Evolutionary conservation across 2,113 vertebrate genomes (phyloP).

Genomic region (Scomber scombrus): DNA sequence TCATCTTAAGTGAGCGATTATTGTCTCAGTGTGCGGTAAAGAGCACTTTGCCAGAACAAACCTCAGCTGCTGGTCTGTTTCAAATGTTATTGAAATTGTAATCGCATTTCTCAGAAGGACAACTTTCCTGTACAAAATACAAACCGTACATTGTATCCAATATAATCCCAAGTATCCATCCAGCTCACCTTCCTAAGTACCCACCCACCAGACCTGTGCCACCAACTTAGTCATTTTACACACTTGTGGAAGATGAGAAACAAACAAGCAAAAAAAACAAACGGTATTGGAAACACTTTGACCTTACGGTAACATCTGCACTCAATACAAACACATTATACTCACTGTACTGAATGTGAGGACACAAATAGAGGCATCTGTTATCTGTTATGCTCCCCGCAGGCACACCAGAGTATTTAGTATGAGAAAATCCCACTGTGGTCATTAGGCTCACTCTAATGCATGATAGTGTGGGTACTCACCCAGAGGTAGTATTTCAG

Average conservation of each 20-base stretch:
- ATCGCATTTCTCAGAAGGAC: constrained; percentile 43
- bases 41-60: constrained; percentile 18
- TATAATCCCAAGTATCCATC: too few relatives aligned
- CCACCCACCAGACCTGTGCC: too few relatives aligned
- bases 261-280: too few relatives aligned
- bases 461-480: constrained; percentile 45
- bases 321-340: constrained; percentile 7
- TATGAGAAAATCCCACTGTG: constrained; percentile 28
- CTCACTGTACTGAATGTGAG: neutral
- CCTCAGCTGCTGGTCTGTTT: constrained; percentile 22
- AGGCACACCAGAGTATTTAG: constrained; percentile 13
- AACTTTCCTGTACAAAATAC: constrained; percentile 33
- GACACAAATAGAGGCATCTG: constrained; percentile 48
- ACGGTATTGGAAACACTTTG: neutral
- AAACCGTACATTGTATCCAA: too few relatives aligned
- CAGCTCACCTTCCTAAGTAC: too few relatives aligned
- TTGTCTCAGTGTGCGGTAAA: constrained; percentile 17
- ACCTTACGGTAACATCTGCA: constrained; percentile 20
- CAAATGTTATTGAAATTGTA: constrained; percentile 29
- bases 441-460: constrained; percentile 9
- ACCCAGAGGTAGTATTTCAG: constrained; percentile 65
- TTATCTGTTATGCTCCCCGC: constrained; percentile 38
- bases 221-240: too few relatives aligned
- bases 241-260: too few relatives aligned
- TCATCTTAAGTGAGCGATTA: constrained; percentile 15